These are phyloP conservation scores for Peromyscus eremicus DNA, from an alignment of 2,797 vertebrate genomes.

Conservation along the genomic window DNA sequence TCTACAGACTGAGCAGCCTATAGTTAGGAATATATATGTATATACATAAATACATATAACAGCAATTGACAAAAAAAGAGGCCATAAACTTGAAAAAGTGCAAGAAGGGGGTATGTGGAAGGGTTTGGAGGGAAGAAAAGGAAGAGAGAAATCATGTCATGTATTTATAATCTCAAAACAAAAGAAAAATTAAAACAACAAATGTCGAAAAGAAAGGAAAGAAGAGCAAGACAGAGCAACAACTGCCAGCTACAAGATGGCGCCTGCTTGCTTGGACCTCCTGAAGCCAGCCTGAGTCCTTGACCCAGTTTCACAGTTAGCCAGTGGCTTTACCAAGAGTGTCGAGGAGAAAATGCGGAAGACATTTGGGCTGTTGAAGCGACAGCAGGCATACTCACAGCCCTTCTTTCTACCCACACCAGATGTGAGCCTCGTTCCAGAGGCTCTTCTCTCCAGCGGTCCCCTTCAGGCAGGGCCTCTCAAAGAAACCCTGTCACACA, in stretches of 20 bases:
- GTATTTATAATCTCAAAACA: neutral
- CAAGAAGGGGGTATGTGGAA: too few relatives aligned
- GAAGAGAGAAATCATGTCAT: neutral
- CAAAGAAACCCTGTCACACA: neutral
- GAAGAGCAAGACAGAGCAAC: neutral
- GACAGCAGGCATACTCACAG: neutral
- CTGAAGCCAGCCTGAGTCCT: conserved; percentile 16
- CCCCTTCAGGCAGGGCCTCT: neutral
- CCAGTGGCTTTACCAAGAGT: conserved; percentile 6
- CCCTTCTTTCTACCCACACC: neutral
- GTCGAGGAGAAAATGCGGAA: neutral
- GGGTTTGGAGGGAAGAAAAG: too few relatives aligned
- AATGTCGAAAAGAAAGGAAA: neutral
- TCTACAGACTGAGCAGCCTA: neutral
- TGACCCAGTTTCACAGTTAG: neutral
- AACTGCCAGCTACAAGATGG: neutral
- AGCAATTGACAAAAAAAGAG: neutral
- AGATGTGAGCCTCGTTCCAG: neutral
- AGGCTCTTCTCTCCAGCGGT: neutral
- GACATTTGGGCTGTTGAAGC: neutral
- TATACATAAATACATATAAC: neutral
- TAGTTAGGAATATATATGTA: neutral
- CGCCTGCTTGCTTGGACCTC: conserved; percentile 16
- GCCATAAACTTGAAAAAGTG: neutral
- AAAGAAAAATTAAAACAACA: neutral